Evolutionary conservation across 2,888 invertebrate species (phyloP), one percentile per base, ranked within the genome.

Genomic region (Neoaliturus tenellus): DNA sequence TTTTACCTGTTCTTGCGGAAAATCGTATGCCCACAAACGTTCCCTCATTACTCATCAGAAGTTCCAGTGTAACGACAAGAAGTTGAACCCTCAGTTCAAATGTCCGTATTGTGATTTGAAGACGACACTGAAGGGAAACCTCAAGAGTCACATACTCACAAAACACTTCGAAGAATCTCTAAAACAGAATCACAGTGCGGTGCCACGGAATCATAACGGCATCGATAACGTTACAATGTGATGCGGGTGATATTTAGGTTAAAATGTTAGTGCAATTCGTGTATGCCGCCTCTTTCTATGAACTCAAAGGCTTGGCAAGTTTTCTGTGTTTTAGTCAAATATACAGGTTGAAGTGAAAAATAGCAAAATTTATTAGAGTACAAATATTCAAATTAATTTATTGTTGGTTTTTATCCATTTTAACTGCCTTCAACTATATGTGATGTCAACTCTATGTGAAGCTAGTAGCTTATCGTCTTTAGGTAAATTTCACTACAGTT

Each of bases 41-140:
- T 83, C 81, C 23, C 41, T 87, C 10, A 51, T 39, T 28, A 85
- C 85, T 20, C 87, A 87, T 44, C 44, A 83, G 84, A 84, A 81
- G 80, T 86, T 85, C 33, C 86, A 86, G 33, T 87, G 87, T 69
- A 86, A 83, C 10, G 90, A 85, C 10, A 90, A 35, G 51, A 82
- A 69, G 23, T 6, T 28, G 48, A 85, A 83, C 23, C 86, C 85
- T 1, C 85, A 84, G 28, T 87, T 86, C 41, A 51, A 67, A 23
- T 88, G 88, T 62, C 80, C 81, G 0, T 83, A 83, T 28, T 88
- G 88, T 23, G 82, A 82, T 12, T 23, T 51, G 39, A 44, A n/a
- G n/a, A 85, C 86, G 23, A 85, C 84, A 8, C 84, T 85, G 44
- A 87, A 87, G 73, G 85, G 85, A 39, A 85, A 85, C 23, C 81